A percentile compares a stretch with the other conserved stretches of the same genome.
Evolutionary conservation across 2,888 invertebrate species (phyloP).

Genomic region (Notodromas monacha): DNA sequence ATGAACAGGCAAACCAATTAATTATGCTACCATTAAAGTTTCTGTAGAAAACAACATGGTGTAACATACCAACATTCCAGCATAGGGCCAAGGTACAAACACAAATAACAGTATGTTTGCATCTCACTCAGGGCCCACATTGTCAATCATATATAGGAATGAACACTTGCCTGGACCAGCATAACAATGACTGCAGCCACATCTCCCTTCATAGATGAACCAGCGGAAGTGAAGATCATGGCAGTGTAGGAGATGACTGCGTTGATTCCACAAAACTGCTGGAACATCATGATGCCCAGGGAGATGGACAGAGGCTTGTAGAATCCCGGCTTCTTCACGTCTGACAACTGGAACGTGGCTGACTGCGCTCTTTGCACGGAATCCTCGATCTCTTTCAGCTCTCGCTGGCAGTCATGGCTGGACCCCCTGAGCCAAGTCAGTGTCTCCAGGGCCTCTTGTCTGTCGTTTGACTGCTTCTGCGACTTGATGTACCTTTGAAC

Average conservation of each 20-base stretch:
- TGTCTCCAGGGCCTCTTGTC: conserved; percentile 28
- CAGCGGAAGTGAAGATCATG: conserved; percentile 15
- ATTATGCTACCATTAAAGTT: too few species aligned
- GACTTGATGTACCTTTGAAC: too few species aligned
- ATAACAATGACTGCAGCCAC: conserved; percentile 15
- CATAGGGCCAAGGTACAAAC: too few species aligned
- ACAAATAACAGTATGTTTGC: too few species aligned
- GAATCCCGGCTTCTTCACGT: neutral
- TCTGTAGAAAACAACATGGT: too few species aligned
- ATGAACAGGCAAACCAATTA: too few species aligned
- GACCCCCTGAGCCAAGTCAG: conserved; percentile 34
- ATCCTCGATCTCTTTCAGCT: conserved; percentile 20
- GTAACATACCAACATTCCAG: too few species aligned
- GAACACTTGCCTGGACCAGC: conserved; percentile 10
- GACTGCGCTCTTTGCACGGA: neutral
- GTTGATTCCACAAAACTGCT: conserved; percentile 18
- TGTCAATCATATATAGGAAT: neutral
- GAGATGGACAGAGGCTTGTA: conserved; percentile 14
- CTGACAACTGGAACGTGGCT: neutral
- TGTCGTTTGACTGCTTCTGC: too few species aligned
- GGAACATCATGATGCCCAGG: conserved; percentile 15
- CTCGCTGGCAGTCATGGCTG: conserved; percentile 27
- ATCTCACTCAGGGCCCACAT: too few species aligned
- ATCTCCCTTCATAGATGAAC: conserved; percentile 13
- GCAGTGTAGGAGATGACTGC: conserved; percentile 18